A percentile compares a stretch with the other conserved stretches of the same genome.
Conservation (phyloP, 1,140 invertebrate genomes). For the Drosophila azteca region DNA sequence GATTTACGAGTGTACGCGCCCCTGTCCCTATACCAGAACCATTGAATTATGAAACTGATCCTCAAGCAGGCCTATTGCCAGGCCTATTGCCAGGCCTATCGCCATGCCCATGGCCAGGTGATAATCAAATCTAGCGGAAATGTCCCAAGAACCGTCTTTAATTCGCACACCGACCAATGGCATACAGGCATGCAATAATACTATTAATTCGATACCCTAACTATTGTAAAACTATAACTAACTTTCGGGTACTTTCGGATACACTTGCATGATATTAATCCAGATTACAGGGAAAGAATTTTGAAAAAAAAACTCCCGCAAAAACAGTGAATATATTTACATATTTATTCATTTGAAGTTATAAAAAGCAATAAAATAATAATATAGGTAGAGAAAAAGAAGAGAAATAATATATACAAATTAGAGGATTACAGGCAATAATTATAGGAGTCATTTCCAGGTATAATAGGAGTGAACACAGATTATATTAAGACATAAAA, state of each 20-base stretch:
- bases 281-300: no score
- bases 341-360: no score
- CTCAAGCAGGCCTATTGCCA: background rate
- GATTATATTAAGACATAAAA: no score
- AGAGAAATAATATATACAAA: no score
- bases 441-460: no score
- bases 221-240: slow-evolving; percentile 9
- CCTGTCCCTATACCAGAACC: background rate
- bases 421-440: no score
- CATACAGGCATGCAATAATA: slow-evolving; percentile 40
- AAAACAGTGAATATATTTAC: no score
- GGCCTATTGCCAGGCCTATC: background rate
- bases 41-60: slow-evolving; percentile 24
- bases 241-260: background rate
- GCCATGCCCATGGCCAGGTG: background rate
- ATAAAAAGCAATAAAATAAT: no score
- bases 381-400: no score
- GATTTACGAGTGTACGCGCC: background rate
- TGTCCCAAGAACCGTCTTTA: slow-evolving; percentile 64
- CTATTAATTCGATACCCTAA: slow-evolving; percentile 19
- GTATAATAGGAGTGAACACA: no score
- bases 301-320: no score
- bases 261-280: background rate
- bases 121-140: slow-evolving; percentile 68
- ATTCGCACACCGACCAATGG: slow-evolving; percentile 31